Conservation (phyloP, 2,797 vertebrate genomes). For the Emydoidea blandingii region DNA sequence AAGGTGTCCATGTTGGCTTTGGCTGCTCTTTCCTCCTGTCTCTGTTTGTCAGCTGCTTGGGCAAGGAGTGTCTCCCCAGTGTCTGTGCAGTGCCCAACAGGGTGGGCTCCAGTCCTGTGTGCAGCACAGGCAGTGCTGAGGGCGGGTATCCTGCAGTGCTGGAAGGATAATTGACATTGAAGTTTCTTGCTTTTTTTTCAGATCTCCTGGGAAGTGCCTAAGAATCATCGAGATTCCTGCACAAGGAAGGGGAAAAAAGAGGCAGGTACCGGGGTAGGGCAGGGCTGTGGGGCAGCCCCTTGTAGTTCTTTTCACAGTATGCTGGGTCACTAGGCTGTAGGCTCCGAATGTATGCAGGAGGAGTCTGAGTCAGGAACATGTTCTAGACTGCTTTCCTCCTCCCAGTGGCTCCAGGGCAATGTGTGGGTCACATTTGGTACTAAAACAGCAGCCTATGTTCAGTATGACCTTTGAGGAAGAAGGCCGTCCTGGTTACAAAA, state of each 20-base stretch:
- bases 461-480: not conserved
- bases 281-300: not conserved
- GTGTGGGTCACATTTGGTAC: not conserved
- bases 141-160: not conserved
- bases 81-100: not conserved
- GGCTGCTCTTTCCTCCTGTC: not conserved
- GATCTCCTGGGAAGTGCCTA: constrained; percentile 86
- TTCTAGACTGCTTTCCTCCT: not conserved
- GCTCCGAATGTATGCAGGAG: not conserved
- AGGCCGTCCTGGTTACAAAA: not conserved
- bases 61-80: not conserved
- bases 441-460: not conserved
- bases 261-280: constrained; percentile 70
- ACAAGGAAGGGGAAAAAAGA: constrained; percentile 88
- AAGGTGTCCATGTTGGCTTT: not conserved
- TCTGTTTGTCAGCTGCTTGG: not conserved
- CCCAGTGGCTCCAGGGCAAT: not conserved
- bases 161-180: not conserved
- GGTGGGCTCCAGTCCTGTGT: not conserved
- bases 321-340: not conserved
- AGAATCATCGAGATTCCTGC: constrained; percentile 83
- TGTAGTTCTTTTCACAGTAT: not conserved
- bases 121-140: not conserved
- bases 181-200: constrained; percentile 62
- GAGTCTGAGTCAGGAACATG: not conserved